phyloP scores from a whole-genome alignment of 1,140 invertebrate species.

The Micrasema longulum region DNA sequence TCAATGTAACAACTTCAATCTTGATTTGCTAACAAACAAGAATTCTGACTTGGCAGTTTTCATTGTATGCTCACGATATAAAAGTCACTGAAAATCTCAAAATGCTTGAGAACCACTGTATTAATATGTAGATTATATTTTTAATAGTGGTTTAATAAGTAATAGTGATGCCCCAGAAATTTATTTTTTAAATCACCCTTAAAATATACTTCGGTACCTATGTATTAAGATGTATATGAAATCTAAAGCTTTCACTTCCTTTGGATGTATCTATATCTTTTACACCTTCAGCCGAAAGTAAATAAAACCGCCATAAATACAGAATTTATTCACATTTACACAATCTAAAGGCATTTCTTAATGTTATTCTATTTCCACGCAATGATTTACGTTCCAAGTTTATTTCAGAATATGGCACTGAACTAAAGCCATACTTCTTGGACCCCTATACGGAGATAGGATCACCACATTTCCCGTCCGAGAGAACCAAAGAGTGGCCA shows the following conservation, averaged over 20 bases:
- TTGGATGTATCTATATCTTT: constrained; percentile 10
- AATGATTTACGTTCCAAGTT: constrained; percentile 27
- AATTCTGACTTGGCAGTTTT: too few species aligned
- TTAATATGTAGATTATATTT: too few species aligned
- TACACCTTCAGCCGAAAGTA: constrained; percentile 13
- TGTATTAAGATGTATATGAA: background rate
- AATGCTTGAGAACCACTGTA: too few species aligned
- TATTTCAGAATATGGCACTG: constrained; percentile 23
- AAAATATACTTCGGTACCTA: background rate
- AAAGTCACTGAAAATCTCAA: too few species aligned
- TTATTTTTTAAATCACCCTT: background rate
- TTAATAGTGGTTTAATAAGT: too few species aligned
- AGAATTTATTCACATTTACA: constrained; percentile 35
- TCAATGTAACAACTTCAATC: too few species aligned
- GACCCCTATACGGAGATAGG: constrained; percentile 58
- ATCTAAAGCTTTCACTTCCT: background rate
- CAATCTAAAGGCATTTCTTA: constrained; percentile 33
- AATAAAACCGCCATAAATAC: constrained; percentile 31
- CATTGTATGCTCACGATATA: too few species aligned
- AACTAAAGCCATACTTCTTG: constrained; percentile 29
- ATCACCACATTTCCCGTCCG: constrained; percentile 68
- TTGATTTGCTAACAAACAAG: too few species aligned
- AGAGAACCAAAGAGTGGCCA: constrained; percentile 54
- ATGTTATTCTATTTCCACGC: constrained; percentile 40
- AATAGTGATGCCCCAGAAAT: background rate